Conservation (phyloP, 2,113 vertebrate species). For the Pygoscelis adeliae region DNA sequence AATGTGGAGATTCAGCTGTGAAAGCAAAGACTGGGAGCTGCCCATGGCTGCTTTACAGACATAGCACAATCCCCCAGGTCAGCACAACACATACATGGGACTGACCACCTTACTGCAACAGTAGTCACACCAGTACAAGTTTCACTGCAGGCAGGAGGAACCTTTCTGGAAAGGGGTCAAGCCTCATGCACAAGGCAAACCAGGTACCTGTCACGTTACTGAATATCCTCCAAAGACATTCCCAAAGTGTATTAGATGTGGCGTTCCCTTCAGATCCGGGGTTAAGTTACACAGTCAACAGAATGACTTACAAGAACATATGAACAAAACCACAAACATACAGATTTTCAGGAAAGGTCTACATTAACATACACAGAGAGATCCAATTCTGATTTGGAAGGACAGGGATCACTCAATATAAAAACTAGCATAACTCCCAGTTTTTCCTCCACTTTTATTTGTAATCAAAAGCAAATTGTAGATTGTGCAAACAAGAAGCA, state of each 20-base stretch:
- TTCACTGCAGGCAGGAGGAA: background rate
- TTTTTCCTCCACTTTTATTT: background rate
- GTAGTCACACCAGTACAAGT: background rate
- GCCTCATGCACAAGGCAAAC: background rate
- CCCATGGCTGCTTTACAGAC: background rate
- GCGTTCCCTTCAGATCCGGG: background rate
- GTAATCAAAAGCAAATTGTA: background rate
- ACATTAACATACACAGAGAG: background rate
- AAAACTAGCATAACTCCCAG: background rate
- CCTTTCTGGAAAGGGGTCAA: background rate
- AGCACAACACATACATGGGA: accelerated
- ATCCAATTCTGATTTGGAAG: background rate
- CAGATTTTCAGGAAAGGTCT: background rate
- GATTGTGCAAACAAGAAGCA: background rate
- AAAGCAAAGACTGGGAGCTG: background rate
- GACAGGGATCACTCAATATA: background rate
- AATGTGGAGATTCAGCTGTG: background rate
- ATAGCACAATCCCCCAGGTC: background rate
- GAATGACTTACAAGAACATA: background rate
- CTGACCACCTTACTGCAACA: background rate
- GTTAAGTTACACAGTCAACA: background rate
- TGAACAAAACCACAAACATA: background rate
- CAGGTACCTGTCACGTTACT: background rate
- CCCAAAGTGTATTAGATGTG: background rate
- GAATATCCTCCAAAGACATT: background rate